Percentiles rank a stretch among this genome's conserved stretches.
Conservation (phyloP, 2,113 vertebrate species). For the Hippocampus zosterae region DNA sequence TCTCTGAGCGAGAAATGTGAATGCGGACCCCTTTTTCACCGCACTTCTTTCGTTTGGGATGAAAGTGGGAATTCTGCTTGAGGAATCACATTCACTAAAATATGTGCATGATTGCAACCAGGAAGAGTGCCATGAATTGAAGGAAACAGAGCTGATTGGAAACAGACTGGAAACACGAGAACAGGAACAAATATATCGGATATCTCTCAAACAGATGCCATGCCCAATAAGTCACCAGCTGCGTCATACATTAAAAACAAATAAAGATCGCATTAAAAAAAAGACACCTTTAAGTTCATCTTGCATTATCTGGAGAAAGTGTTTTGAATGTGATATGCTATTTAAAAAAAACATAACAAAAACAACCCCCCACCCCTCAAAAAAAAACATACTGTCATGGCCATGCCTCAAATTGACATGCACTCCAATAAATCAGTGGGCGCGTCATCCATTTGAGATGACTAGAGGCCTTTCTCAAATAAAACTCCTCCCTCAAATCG, state of each 20-base stretch:
- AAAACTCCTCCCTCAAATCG: neutral
- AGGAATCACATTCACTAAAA: neutral
- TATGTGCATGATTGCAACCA: constrained; percentile 14
- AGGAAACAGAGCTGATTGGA: constrained; percentile 13
- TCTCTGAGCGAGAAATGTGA: constrained; percentile 32
- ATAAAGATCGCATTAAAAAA: neutral
- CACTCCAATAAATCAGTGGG: neutral
- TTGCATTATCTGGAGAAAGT: neutral
- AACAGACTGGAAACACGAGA: neutral
- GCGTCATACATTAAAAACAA: neutral
- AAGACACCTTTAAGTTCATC: neutral
- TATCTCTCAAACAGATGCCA: neutral
- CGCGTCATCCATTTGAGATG: neutral
- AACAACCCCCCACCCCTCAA: too few species aligned
- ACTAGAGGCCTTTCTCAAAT: too few species aligned
- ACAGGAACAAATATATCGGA: neutral
- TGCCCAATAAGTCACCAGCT: neutral
- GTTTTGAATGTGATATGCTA: neutral
- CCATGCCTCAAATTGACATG: neutral
- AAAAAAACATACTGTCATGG: neutral
- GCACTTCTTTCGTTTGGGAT: constrained; percentile 21
- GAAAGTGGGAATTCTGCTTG: constrained; percentile 11
- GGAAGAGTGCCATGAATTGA: neutral
- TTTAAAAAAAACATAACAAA: neutral
- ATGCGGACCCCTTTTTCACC: constrained; percentile 13